Evolutionary conservation across 2,797 vertebrate species (phyloP).

Genomic region (Parotocinclus haroldoi): DNA sequence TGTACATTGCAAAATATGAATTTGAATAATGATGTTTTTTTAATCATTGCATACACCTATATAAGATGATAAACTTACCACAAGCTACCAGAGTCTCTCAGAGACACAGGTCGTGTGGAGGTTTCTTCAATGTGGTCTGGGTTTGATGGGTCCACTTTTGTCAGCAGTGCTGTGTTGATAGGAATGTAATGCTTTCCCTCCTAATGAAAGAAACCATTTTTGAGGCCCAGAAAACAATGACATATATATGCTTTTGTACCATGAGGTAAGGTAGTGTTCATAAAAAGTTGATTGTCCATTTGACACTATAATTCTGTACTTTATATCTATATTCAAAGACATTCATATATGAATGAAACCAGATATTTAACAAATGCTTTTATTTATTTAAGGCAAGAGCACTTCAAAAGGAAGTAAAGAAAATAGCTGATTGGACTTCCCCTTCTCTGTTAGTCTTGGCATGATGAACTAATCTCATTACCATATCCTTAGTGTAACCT

Average conservation of each 20-base stretch:
- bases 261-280: constrained; percentile 21
- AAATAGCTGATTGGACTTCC: constrained; percentile 54
- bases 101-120: constrained; percentile 63
- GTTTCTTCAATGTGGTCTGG: constrained; percentile 67
- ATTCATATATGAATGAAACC: not conserved
- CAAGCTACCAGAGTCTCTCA: constrained; percentile 71
- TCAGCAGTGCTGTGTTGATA: constrained; percentile 81
- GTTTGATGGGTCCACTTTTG: constrained; percentile 66
- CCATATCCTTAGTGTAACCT: constrained; percentile 30
- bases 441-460: constrained; percentile 42
- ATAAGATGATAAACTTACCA: constrained; percentile 67
- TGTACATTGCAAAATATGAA: no score
- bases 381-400: not conserved
- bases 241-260: constrained; percentile 17
- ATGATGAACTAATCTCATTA: constrained; percentile 19
- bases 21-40: no score
- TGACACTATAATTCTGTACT: constrained; percentile 5
- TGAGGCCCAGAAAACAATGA: constrained; percentile 27
- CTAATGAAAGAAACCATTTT: constrained; percentile 58
- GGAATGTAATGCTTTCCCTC: constrained; percentile 95
- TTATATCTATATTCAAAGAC: constrained; percentile 6
- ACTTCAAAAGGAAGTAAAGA: constrained; percentile 41
- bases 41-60: no score
- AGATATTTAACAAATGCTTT: constrained; percentile 2
- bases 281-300: constrained; percentile 14